A percentile compares a stretch with the other conserved stretches of the same genome.
Conservation (phyloP, 2,888 invertebrate species). For the Thumatha senex region DNA sequence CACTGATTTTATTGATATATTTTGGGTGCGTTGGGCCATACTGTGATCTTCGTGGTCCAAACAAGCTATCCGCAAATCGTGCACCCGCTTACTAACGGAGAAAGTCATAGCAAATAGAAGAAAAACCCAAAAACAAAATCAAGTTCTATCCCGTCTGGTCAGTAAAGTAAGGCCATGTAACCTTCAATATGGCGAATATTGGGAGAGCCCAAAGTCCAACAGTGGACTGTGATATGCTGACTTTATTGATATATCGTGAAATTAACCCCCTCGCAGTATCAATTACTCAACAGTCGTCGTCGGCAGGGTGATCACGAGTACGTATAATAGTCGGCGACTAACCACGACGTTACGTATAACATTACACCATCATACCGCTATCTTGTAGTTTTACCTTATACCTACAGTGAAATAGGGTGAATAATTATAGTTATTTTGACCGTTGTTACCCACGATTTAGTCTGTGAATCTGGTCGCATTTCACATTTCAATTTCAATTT, state of each 20-base stretch:
- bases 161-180: no score
- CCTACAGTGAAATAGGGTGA: conserved; percentile 18
- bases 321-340: conserved; percentile 17
- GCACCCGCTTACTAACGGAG: no score
- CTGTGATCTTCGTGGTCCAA: no score
- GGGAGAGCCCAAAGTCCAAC: no score
- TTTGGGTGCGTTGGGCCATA: no score
- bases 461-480: conserved; percentile 15
- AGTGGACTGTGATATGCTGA: conserved; percentile 11
- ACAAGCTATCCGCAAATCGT: no score
- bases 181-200: not conserved
- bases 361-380: conserved; percentile 24
- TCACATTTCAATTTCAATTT: conserved; percentile 12
- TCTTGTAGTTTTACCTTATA: conserved; percentile 25
- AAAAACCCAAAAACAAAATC: no score
- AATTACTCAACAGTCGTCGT: conserved; percentile 53
- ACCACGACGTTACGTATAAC: conserved; percentile 47
- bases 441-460: conserved; percentile 10
- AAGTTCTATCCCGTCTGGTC: no score
- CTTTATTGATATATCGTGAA: conserved; percentile 27
- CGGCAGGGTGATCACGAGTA: conserved; percentile 9
- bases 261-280: conserved; percentile 19
- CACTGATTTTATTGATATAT: no score
- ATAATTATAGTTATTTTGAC: conserved; percentile 20
- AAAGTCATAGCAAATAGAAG: no score